Base-by-base conservation (phyloP, 1,140 invertebrate species). In the Aphelenchoides fujianensis region DNA sequence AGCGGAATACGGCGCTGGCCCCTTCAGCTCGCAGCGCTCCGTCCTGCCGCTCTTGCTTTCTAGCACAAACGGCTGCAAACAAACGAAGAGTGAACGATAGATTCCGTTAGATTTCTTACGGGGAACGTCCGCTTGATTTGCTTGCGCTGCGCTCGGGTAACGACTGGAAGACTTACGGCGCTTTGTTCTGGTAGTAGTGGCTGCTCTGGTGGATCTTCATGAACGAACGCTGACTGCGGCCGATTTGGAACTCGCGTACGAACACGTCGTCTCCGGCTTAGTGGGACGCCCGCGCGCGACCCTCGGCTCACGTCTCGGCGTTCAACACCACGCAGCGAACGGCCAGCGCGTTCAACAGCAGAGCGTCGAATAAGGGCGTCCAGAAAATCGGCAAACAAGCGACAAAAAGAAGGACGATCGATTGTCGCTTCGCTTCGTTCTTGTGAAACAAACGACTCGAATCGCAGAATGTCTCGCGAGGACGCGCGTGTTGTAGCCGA, bases 401-500 rank as follows among this genome's bases (percentile, higher is more conserved):
- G n/a, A n/a, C n/a, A n/a, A n/a, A n/a, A 48, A 12, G 41, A 48
- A 48, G 23, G 23, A 48, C 23, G 12, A 12, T 48, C 41, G 12
- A 23, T 23, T 23, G 41, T 48, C 41, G 12, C 12, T 23, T 57
- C 63, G 88, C 85, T 87, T 98, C 95, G 85, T 98, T 97, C 37
- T 91, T 90, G 86, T 92, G 97, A 87, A 98, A 97, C 84, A 93
- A 93, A 74, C 95, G 89, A 0, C 92, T 91, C 19, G 95, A 93
- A 84, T 98, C 95, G 85, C 97, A 94, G 87, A 93, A 97, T 16
- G 95, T 98, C 86, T 98, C 95, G 84, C 97, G 92, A 7, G 95
- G 95, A 68, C 94, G 88, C 59, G 97, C 87, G 86, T 95, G 98
- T 97, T 93, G 86, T 95, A 93, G 3, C 95, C 95, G 86, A 94